Conservation (phyloP, 2,888 invertebrate genomes). For the Cataglyphis altisquamis region DNA sequence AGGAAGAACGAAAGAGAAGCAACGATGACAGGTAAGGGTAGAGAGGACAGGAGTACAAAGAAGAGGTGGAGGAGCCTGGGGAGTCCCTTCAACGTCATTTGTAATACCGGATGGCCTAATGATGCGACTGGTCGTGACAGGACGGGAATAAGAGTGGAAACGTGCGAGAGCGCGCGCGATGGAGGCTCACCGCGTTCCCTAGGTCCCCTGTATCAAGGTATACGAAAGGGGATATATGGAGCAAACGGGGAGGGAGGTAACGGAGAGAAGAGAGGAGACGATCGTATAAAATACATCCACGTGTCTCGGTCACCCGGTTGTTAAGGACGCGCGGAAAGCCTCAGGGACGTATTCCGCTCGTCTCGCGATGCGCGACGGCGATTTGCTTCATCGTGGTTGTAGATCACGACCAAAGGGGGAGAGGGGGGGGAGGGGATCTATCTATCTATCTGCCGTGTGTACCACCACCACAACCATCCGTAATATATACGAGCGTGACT, state of each 20-base stretch:
- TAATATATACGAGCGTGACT: constrained; percentile 20
- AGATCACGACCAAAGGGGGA: constrained; percentile 27
- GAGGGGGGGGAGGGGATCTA: constrained; percentile 4
- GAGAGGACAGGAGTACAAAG: constrained; percentile 52
- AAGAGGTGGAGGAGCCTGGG: constrained; percentile 60
- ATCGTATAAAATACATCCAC: constrained; percentile 33
- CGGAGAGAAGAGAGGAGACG: not conserved
- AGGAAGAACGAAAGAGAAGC: constrained; percentile 2
- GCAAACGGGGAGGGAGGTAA: not conserved
- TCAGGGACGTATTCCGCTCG: constrained; percentile 42
- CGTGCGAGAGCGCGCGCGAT: constrained; percentile 60
- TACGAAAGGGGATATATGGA: constrained; percentile 36
- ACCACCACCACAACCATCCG: constrained; percentile 2
- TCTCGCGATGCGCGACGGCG: constrained; percentile 51
- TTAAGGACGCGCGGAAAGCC: constrained; percentile 59
- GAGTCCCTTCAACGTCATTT: constrained; percentile 77
- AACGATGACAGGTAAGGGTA: constrained; percentile 13
- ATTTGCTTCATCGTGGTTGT: constrained; percentile 49
- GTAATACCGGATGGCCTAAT: constrained; percentile 80
- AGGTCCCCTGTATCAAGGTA: constrained; percentile 36
- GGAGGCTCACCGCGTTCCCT: constrained; percentile 53
- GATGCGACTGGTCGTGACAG: constrained; percentile 81
- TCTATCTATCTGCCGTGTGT: constrained; percentile 9
- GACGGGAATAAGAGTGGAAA: constrained; percentile 76
- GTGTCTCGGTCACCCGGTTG: constrained; percentile 43